phyloP scores from a whole-genome alignment of 2,797 vertebrate genomes.

The Lemur catta region DNA sequence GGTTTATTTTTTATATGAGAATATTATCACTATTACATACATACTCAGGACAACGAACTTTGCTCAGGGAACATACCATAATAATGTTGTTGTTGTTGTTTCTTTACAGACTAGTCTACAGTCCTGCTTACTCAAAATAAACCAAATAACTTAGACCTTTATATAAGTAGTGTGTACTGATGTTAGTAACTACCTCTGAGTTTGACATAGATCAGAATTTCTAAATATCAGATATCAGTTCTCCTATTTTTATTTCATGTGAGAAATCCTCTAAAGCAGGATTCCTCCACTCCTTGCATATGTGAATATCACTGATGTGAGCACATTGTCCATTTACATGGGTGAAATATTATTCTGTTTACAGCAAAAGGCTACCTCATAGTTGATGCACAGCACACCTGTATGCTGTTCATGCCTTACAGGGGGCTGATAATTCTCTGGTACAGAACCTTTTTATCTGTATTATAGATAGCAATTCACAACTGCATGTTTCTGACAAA shows the following conservation, averaged over 20 bases:
- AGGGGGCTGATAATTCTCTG: conserved; percentile 84
- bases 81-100: conserved; percentile 86
- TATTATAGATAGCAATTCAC: conserved; percentile 74
- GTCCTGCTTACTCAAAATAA: conserved; percentile 90
- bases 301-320: conserved; percentile 81
- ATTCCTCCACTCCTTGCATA: conserved; percentile 80
- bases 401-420: conserved; percentile 85
- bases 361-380: conserved; percentile 99
- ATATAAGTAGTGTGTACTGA: conserved; percentile 90
- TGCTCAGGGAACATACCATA: conserved; percentile 98
- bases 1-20: conserved; percentile 90
- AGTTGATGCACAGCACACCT: conserved; percentile 85
- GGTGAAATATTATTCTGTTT: conserved; percentile 89
- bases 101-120: conserved; percentile 92
- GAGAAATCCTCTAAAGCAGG: conserved; percentile 76
- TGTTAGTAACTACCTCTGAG: conserved; percentile 97
- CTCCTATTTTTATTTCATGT: conserved; percentile 84
- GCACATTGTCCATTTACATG: conserved; percentile 84
- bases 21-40: conserved; percentile 92
- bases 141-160: conserved; percentile 89
- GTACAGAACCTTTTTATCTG: conserved; percentile 83
- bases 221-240: conserved; percentile 85
- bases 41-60: conserved; percentile 97
- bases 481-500: conserved; percentile 72
- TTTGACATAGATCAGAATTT: conserved; percentile 89